phyloP scores from a whole-genome alignment of 2,797 vertebrate genomes.

The Mus minutoides region DNA sequence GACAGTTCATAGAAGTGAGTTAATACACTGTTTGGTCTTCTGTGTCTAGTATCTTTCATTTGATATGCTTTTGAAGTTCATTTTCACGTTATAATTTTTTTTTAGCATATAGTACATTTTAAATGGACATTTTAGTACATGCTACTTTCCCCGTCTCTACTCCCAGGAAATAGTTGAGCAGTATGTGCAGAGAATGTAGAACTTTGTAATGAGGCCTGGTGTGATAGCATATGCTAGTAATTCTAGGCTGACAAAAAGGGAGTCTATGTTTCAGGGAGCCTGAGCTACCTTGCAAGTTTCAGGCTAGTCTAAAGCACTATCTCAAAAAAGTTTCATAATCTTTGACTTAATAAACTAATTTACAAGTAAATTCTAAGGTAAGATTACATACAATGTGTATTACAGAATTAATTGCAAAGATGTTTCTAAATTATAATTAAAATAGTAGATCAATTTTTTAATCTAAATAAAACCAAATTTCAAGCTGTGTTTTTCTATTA shows the following conservation, averaged over 20 bases:
- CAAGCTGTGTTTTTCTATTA: neutral
- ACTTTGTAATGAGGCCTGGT: neutral
- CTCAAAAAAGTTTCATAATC: neutral
- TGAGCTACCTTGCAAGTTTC: neutral
- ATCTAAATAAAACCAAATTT: slow-evolving; percentile 28
- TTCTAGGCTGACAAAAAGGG: neutral
- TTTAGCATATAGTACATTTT: slow-evolving; percentile 17
- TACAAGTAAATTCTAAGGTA: slow-evolving; percentile 57
- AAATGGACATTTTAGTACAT: neutral
- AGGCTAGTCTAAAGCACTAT: neutral
- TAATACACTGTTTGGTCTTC: slow-evolving; percentile 22
- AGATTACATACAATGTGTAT: slow-evolving; percentile 19
- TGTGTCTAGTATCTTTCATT: slow-evolving; percentile 8
- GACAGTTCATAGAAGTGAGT: neutral
- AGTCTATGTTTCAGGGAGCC: neutral
- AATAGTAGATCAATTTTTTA: slow-evolving; percentile 3
- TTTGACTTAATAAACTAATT: slow-evolving; percentile 33
- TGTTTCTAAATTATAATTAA: slow-evolving; percentile 12
- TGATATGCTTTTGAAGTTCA: slow-evolving; percentile 39
- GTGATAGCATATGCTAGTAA: neutral
- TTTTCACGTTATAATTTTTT: slow-evolving; percentile 2
- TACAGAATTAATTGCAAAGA: slow-evolving; percentile 37
- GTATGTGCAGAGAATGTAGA: neutral
- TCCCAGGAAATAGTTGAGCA: slow-evolving; percentile 6
- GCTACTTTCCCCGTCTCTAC: neutral